Evolutionary conservation across 2,113 vertebrate species (phyloP).

Genomic region (Corythornis madagascariensis): DNA sequence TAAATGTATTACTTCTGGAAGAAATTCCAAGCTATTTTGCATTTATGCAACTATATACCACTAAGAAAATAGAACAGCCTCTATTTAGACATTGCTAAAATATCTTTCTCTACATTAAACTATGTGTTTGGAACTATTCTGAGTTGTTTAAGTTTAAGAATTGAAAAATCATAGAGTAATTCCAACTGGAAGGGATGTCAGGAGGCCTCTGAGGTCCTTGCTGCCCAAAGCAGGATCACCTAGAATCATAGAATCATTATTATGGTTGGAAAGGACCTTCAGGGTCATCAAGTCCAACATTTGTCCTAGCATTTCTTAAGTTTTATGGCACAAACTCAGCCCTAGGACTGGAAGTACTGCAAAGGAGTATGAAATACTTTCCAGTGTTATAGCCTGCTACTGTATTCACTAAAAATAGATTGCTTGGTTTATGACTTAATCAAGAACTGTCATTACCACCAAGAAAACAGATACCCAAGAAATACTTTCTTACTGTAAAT

Average conservation of each 20-base stretch:
- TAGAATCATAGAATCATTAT: too few species aligned
- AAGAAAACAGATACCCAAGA: not conserved
- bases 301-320: not conserved
- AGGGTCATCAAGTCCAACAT: too few species aligned
- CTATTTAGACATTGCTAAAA: not conserved
- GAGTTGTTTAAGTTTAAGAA: not conserved
- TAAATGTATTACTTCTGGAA: too few species aligned
- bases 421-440: fast-evolving
- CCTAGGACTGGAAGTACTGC: not conserved
- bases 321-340: not conserved
- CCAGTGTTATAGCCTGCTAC: not conserved
- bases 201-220: not conserved
- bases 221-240: not conserved
- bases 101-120: not conserved
- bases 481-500: not conserved
- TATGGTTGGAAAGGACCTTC: too few species aligned
- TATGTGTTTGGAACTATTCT: not conserved
- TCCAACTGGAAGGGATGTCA: not conserved
- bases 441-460: not conserved
- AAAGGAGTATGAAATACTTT: not conserved
- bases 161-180: not conserved
- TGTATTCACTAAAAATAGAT: not conserved
- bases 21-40: not conserved
- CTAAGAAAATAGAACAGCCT: not conserved
- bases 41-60: not conserved